phyloP scores from a whole-genome alignment of 35 echinoderm and acorn worm species.

The Apostichopus parvimensis region DNA sequence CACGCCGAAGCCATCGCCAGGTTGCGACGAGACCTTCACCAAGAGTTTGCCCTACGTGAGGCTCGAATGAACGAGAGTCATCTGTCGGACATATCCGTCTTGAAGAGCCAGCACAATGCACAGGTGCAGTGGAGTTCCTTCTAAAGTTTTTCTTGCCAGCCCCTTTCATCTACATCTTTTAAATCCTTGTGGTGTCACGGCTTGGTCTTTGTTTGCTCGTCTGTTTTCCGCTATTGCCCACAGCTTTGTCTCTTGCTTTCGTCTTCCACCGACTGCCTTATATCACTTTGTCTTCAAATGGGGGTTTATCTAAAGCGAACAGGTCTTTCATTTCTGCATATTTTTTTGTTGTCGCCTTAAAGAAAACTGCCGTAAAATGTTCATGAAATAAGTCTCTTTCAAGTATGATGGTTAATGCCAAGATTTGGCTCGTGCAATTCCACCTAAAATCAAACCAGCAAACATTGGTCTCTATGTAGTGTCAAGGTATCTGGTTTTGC shows the following conservation, averaged over 20 bases:
- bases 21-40: constrained; percentile 72
- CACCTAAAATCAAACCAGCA: too few species aligned
- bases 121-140: constrained; percentile 99
- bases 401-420: too few species aligned
- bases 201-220: background rate
- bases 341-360: too few species aligned
- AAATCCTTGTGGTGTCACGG: background rate
- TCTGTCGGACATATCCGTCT: constrained; percentile 77
- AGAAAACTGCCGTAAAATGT: too few species aligned
- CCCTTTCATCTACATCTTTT: background rate
- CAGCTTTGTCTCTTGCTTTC: background rate
- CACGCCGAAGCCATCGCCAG: constrained; percentile 90
- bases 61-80: constrained; percentile 62
- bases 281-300: background rate
- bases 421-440: too few species aligned
- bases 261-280: constrained; percentile 1
- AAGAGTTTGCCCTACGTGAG: constrained; percentile 70
- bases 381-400: too few species aligned
- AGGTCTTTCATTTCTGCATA: too few species aligned
- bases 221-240: background rate
- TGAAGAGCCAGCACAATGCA: constrained; percentile 90
- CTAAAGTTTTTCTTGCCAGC: constrained; percentile 30
- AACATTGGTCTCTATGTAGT: too few species aligned
- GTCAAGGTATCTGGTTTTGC: too few species aligned
- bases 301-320: too few species aligned